phyloP scores from a whole-genome alignment of 2,113 vertebrate genomes.

The Cathartes aura region DNA sequence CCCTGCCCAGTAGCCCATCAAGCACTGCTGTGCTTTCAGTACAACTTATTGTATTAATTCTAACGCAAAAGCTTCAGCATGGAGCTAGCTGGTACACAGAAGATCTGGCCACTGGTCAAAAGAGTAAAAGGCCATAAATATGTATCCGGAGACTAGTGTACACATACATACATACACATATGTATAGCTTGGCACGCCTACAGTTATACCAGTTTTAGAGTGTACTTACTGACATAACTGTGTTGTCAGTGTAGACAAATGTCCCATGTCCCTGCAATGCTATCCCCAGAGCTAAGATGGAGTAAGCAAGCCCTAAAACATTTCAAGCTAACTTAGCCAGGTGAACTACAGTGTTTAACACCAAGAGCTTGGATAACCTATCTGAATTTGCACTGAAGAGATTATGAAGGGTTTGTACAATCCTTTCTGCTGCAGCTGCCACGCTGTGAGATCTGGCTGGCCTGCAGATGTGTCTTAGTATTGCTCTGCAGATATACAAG shows the following conservation, averaged over 20 bases:
- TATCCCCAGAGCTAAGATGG: background rate
- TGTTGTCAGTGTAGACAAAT: background rate
- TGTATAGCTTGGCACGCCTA: background rate
- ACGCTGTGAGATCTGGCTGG: background rate
- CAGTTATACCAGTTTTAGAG: background rate
- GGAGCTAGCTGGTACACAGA: background rate
- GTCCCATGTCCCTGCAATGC: background rate
- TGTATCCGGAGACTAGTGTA: background rate
- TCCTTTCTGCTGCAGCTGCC: background rate
- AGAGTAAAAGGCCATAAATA: background rate
- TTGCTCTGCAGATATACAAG: background rate
- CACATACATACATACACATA: background rate
- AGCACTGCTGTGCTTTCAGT: background rate
- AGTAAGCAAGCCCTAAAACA: background rate
- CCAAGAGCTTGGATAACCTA: background rate
- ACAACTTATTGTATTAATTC: background rate
- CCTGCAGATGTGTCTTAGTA: background rate
- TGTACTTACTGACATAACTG: background rate
- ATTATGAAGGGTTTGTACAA: background rate
- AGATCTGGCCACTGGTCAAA: background rate
- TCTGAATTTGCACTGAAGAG: background rate
- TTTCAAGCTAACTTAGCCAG: background rate
- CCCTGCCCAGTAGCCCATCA: background rate
- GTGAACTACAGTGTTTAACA: background rate
- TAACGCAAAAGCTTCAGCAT: background rate